Evolutionary conservation across 2,113 vertebrate genomes (phyloP).

Genomic region (Megaceryle torquata): DNA sequence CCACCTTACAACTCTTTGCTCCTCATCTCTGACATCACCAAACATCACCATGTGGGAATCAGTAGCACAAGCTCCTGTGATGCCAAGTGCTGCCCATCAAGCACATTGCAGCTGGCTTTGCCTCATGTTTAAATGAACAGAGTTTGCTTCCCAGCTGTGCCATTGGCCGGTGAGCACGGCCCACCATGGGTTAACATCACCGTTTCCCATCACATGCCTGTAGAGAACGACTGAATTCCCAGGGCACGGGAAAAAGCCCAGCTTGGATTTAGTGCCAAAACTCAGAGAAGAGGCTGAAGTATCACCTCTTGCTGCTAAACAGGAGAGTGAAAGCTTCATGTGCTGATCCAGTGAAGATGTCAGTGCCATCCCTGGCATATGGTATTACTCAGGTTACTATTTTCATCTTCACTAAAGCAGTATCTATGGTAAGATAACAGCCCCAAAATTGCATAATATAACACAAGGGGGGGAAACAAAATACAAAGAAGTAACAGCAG

Average conservation of each 20-base stretch:
- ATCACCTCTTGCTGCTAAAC: not conserved
- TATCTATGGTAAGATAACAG: not conserved
- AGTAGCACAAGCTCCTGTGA: not conserved
- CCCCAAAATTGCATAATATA: not conserved
- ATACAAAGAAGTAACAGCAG: not conserved
- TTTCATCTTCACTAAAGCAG: not conserved
- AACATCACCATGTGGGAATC: rapidly evolving
- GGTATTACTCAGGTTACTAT: constrained; percentile 13
- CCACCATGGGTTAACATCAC: rapidly evolving
- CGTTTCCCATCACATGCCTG: rapidly evolving
- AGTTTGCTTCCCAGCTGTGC: not conserved
- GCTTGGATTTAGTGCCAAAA: not conserved
- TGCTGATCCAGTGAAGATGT: not conserved
- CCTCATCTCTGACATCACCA: not conserved
- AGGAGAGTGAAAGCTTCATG: not conserved
- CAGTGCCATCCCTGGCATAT: not conserved
- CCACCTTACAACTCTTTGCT: rapidly evolving
- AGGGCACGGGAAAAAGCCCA: not conserved
- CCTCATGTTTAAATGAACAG: not conserved
- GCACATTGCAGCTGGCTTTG: not conserved
- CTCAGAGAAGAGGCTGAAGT: rapidly evolving
- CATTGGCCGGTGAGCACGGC: rapidly evolving
- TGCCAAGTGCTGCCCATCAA: not conserved
- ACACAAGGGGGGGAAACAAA: rapidly evolving
- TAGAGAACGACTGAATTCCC: rapidly evolving